These are phyloP conservation scores for Lysandra coridon DNA, from an alignment of 2,888 invertebrate species.

Conservation along the genomic window DNA sequence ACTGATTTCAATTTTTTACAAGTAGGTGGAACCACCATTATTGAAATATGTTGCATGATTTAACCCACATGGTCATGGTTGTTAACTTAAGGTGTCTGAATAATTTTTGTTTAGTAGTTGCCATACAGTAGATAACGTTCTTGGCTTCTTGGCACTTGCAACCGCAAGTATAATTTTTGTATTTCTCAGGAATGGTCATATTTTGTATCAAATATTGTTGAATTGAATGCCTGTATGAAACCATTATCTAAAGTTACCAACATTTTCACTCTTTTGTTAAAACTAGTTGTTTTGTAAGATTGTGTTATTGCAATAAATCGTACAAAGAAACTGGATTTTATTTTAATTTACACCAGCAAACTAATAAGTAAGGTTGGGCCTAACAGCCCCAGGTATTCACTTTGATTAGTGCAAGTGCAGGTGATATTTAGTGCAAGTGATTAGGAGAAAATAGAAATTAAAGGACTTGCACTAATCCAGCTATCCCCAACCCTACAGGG, in stretches of 20 bases:
- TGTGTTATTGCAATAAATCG: constrained; percentile 77
- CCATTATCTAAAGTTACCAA: constrained; percentile 71
- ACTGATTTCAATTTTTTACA: background rate
- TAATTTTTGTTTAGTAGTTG: background rate
- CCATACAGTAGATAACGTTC: background rate
- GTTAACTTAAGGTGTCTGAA: background rate
- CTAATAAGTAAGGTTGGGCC: no score
- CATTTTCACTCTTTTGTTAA: constrained; percentile 67
- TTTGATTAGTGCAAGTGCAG: no score
- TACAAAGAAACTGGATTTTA: constrained; percentile 57
- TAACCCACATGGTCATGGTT: no score
- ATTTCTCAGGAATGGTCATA: background rate
- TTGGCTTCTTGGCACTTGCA: background rate
- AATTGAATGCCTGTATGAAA: constrained; percentile 46
- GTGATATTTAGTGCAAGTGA: no score
- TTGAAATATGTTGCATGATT: no score
- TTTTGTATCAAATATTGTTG: background rate
- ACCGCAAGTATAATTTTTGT: background rate
- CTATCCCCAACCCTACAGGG: no score
- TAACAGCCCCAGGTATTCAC: no score
- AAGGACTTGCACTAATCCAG: no score
- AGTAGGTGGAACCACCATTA: background rate
- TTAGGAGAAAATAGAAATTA: no score
- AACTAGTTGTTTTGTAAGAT: constrained; percentile 73
- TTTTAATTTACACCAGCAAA: constrained; percentile 30